Evolutionary conservation across 2,797 vertebrate species (phyloP), one percentile per base, ranked within the genome.

Genomic region (Philypnodon macrostomus): DNA sequence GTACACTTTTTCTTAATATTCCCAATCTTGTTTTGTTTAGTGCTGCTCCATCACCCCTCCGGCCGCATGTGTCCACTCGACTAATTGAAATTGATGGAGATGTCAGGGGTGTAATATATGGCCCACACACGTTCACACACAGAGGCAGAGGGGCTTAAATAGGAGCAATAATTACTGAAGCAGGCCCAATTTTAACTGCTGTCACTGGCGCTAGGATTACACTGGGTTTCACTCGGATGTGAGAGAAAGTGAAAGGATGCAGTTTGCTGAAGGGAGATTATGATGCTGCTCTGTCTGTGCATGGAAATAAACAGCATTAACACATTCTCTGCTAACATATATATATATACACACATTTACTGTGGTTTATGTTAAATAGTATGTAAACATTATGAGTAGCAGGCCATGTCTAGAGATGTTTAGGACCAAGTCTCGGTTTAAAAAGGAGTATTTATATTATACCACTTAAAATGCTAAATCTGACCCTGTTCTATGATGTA

Each of bases 51-150:
- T 24, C 37, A 24, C 18, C 19, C 34, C 19, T 13, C 2, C 19
- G 31, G 26, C 35, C 2, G 42, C 24, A 10, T 16, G 30, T 37
- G 42, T 54, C 53, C 39, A 30, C 59, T 14, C 13, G 51, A 13
- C 30, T 68, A 72, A 78, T 77, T 51, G 68, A 80, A 77, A 77
- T 70, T 70, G 77, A 86, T 71, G 75, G 37, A 61, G 38, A 83
- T 53, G 74, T 77, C 73, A 66, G 69, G 52, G 26, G 59, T 65
- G 35, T 73, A 65, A 82, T 81, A 72, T 75, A 79, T 59, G 65
- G 69, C 52, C 47, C 63, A 58, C 17, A 53, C 0, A 6, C 19
- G 38, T 38, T 45, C 40, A 24, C 45, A 42, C n/a, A 21, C 15
- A 19, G 7, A 19, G 32, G 41, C 17, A 4, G 23, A 31, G 19